Evolutionary conservation across 2,113 vertebrate species (phyloP), one percentile per base, ranked within the genome.

Genomic region (Cervus canadensis): DNA sequence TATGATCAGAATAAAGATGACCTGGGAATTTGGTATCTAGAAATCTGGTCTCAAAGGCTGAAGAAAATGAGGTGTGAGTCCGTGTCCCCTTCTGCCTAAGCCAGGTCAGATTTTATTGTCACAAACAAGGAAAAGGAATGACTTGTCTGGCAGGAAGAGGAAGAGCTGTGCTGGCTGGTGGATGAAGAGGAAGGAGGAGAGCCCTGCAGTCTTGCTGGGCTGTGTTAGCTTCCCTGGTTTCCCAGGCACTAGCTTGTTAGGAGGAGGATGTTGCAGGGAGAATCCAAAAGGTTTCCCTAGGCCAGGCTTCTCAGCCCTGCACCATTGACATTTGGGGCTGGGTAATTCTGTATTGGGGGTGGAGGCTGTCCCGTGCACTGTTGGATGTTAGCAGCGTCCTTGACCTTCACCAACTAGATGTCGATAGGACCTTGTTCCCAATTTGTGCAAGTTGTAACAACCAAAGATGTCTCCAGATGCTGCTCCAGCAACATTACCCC

Each of bases 261-360:
- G 19, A 87, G 28, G 19, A 48, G 30, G 33, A 10, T 21, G 43
- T 7, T 30, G 23, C 0, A 1, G 36, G 43, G 11, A 57, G 33
- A 43, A 25, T 33, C 8, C 15, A 13, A 64, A 92, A 5, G 19
- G 7, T 13, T 54, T 21, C 10, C 11, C 28, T 15, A 15, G 57
- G 19, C 17, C 50, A 60, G 33, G 21, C 50, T 13, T 50, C 43
- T 52, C 0, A 0, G 17, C 7, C 11, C 8, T 3, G 0, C 33
- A 59, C 43, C 11, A 13, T 0, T 16, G 59, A 25, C 43, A 5
- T 43, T 36, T 30, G 40, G 40, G 45, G n/a, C 62, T 48, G 6
- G 17, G 10, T 40, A 40, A 17, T 36, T 30, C 64, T 57, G 7
- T 14, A 43, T 3, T 2, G 15, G 10, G 33, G 23, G 7, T 0